Percentiles rank a stretch among this genome's conserved stretches.
Evolutionary conservation across 2,888 invertebrate species (phyloP).

Genomic region (Monopis laevigella): DNA sequence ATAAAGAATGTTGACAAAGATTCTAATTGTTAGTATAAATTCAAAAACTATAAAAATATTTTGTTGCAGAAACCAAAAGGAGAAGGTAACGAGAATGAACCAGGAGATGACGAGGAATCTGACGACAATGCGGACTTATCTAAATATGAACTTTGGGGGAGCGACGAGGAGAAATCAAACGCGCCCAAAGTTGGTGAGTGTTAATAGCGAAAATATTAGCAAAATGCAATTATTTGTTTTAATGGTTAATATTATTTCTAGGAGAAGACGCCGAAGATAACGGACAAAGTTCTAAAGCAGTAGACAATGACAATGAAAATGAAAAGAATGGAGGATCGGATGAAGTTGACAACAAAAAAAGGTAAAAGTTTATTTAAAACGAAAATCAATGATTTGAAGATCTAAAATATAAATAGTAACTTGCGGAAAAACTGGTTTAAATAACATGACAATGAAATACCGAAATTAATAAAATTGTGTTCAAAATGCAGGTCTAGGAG

Average conservation of each 20-base stretch:
- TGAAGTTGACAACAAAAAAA: conserved; percentile 40
- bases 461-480: neutral
- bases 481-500: conserved; percentile 39
- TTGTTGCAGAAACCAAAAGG: conserved; percentile 48
- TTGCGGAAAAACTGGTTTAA: too few species aligned
- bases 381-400: too few species aligned
- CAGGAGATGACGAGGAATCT: conserved; percentile 69
- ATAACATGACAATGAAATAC: neutral
- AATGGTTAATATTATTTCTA: neutral
- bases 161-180: conserved; percentile 63
- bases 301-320: conserved; percentile 23
- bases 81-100: conserved; percentile 49
- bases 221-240: too few species aligned
- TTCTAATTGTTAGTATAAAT: too few species aligned
- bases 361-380: conserved; percentile 30
- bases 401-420: too few species aligned
- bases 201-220: too few species aligned
- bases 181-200: conserved; percentile 37
- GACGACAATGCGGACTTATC: conserved; percentile 76
- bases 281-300: conserved; percentile 34
- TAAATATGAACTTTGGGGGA: conserved; percentile 82
- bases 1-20: too few species aligned
- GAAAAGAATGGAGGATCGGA: conserved; percentile 39
- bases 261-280: conserved; percentile 18
- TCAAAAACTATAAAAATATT: too few species aligned